Percentiles rank a stretch among this genome's conserved stretches.
Evolutionary conservation across 2,888 invertebrate species (phyloP).

Genomic region (Thereva nobilitata): DNA sequence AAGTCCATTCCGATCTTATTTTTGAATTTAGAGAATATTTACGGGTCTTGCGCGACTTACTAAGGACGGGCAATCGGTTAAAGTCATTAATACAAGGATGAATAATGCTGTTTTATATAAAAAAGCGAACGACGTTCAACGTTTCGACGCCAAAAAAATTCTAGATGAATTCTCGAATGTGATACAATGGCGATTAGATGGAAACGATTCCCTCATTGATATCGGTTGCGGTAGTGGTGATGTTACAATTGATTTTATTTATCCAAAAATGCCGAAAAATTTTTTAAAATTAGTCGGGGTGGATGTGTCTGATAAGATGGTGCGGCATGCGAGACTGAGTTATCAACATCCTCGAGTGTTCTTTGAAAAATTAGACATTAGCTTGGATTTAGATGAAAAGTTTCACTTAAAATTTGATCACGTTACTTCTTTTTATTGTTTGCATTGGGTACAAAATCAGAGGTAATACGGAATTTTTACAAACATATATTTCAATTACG

Average conservation of each 20-base stretch:
- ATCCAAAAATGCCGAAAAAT: slow-evolving; percentile 65
- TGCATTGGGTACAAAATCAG: slow-evolving; percentile 79
- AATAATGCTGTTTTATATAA: slow-evolving; percentile 71
- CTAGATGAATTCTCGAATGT: slow-evolving; percentile 66
- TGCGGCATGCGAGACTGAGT: slow-evolving; percentile 66
- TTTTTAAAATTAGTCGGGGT: slow-evolving; percentile 64
- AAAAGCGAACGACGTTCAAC: slow-evolving; percentile 69
- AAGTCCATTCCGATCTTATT: too few relatives aligned
- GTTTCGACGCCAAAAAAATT: slow-evolving; percentile 66
- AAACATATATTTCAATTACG: neutral
- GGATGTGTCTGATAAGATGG: slow-evolving; percentile 74
- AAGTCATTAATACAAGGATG: too few relatives aligned
- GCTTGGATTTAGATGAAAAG: slow-evolving; percentile 59
- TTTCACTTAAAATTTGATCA: slow-evolving; percentile 65
- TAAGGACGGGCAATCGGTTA: too few relatives aligned
- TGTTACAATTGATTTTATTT: slow-evolving; percentile 67
- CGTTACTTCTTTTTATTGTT: slow-evolving; percentile 75
- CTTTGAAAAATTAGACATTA: slow-evolving; percentile 64
- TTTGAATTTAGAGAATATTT: too few relatives aligned
- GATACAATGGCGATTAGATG: slow-evolving; percentile 63
- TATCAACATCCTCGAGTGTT: slow-evolving; percentile 59
- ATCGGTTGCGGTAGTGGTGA: slow-evolving; percentile 77
- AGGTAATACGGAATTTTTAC: slow-evolving; percentile 59
- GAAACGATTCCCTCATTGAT: slow-evolving; percentile 64
- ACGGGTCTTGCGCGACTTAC: too few relatives aligned